phyloP scores from a whole-genome alignment of 2,113 vertebrate species.

The Plectropomus leopardus region DNA sequence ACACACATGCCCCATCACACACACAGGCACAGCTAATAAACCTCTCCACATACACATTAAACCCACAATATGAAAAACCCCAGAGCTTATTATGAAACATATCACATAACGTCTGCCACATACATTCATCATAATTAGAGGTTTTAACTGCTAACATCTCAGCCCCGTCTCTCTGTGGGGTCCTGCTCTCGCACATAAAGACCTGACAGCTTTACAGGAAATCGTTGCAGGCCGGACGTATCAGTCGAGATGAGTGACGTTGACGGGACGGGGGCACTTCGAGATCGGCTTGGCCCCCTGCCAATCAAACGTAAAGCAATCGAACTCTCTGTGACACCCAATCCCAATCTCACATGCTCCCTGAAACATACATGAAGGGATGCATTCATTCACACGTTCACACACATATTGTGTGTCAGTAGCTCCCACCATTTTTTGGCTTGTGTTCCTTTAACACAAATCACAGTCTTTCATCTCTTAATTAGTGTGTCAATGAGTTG shows the following conservation, averaged over 20 bases:
- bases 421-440: not conserved
- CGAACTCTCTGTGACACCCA: slow-evolving; percentile 16
- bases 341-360: slow-evolving; percentile 13
- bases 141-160: slow-evolving; percentile 45
- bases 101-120: slow-evolving; percentile 45
- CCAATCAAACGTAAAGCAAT: slow-evolving; percentile 49
- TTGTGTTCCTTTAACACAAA: not conserved
- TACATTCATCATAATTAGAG: slow-evolving; percentile 78
- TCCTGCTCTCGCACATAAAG: slow-evolving; percentile 43
- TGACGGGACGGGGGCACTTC: slow-evolving; percentile 43
- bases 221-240: slow-evolving; percentile 57
- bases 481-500: not conserved
- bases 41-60: slow-evolving; percentile 51
- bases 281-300: slow-evolving; percentile 43
- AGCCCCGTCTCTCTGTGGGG: slow-evolving; percentile 34
- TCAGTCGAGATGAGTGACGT: slow-evolving; percentile 58
- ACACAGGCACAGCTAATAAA: slow-evolving; percentile 28
- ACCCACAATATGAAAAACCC: slow-evolving; percentile 59
- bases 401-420: not conserved
- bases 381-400: not conserved
- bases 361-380: not conserved
- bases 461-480: not conserved
- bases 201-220: slow-evolving; percentile 77
- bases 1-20: not conserved
- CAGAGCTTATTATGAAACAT: slow-evolving; percentile 57